These are phyloP conservation scores for Rotaria socialis DNA, from an alignment of 2,888 invertebrate species.

Conservation along the genomic window DNA sequence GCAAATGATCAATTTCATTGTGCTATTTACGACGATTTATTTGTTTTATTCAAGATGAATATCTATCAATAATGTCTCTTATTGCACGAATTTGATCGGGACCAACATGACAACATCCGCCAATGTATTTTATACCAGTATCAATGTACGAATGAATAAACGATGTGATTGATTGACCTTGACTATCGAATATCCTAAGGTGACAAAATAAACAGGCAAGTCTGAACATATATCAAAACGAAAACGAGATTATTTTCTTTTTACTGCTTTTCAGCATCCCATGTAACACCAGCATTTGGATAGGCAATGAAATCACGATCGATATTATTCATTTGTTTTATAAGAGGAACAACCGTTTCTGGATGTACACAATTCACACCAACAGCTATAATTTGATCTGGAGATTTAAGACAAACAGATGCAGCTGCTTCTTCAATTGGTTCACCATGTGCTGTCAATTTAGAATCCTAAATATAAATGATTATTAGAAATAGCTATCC, in stretches of 20 bases:
- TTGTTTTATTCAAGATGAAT: background rate
- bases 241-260: background rate
- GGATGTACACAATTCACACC: slow-evolving; percentile 83
- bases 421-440: slow-evolving; percentile 71
- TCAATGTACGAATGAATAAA: slow-evolving; percentile 76
- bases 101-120: slow-evolving; percentile 84
- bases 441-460: slow-evolving; percentile 73
- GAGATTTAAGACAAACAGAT: slow-evolving; percentile 56
- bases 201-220: background rate
- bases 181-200: background rate
- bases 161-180: slow-evolving; percentile 62
- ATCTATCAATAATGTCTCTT: slow-evolving; percentile 9
- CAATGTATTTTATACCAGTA: slow-evolving; percentile 76
- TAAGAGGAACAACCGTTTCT: slow-evolving; percentile 65
- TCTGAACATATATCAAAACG: too few relatives aligned
- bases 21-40: background rate
- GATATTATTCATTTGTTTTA: slow-evolving; percentile 59
- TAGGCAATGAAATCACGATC: slow-evolving; percentile 70
- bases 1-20: background rate
- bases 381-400: slow-evolving; percentile 74
- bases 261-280: slow-evolving; percentile 61
- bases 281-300: slow-evolving; percentile 84
- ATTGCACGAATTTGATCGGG: slow-evolving; percentile 69
- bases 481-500: too few relatives aligned
- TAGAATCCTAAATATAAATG: slow-evolving; percentile 63